Conservation (phyloP, 1,140 invertebrate genomes). For the Druon quercuslanigerum region DNA sequence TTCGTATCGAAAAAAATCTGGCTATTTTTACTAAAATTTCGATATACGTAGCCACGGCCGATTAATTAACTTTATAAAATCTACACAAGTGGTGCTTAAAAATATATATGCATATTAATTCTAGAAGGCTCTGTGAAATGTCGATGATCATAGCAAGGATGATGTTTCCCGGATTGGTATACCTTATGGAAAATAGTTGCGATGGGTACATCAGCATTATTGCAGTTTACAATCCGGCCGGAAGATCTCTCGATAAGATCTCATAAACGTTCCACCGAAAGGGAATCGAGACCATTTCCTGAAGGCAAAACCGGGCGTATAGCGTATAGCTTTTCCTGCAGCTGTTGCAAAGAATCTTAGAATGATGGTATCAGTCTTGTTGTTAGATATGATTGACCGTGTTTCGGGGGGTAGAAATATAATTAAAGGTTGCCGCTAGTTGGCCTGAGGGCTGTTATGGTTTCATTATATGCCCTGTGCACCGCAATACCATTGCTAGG, state of each 20-base stretch:
- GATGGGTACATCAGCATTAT: conserved; percentile 16
- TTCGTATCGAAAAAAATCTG: too few relatives aligned
- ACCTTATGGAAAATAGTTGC: background rate
- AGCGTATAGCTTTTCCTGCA: conserved; percentile 7
- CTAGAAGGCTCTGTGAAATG: too few relatives aligned
- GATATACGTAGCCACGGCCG: too few relatives aligned
- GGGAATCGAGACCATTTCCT: conserved; percentile 20
- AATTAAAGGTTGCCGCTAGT: conserved; percentile 61
- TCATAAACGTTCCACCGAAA: conserved; percentile 18
- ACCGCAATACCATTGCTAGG: conserved; percentile 14
- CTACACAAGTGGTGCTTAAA: too few relatives aligned
- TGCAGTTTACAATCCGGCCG: conserved; percentile 11
- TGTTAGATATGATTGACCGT: conserved; percentile 18
- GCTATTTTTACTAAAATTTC: too few relatives aligned
- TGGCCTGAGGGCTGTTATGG: conserved; percentile 69
- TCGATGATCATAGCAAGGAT: too few relatives aligned
- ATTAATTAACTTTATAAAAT: too few relatives aligned
- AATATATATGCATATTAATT: too few relatives aligned
- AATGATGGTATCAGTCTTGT: background rate
- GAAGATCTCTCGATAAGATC: conserved; percentile 23
- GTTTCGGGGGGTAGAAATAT: conserved; percentile 52
- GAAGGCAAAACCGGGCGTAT: background rate
- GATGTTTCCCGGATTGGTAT: too few relatives aligned
- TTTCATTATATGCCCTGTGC: conserved; percentile 67
- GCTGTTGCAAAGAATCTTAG: conserved; percentile 16